phyloP scores from a whole-genome alignment of 2,113 vertebrate species.

The Potamarius usumacintae region DNA sequence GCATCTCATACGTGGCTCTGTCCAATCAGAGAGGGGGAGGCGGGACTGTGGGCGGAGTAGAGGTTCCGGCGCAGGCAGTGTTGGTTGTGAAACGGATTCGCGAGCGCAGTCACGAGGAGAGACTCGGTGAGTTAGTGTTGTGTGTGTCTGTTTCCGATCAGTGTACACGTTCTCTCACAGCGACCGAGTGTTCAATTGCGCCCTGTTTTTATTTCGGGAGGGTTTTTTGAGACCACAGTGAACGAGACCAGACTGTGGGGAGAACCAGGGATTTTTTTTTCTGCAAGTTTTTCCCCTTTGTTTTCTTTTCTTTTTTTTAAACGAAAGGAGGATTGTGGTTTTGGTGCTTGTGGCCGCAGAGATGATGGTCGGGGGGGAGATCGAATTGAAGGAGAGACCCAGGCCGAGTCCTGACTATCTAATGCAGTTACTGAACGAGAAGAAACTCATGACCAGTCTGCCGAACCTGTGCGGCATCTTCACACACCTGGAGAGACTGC shows the following conservation, averaged over 20 bases:
- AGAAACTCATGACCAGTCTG: constrained; percentile 82
- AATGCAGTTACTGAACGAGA: constrained; percentile 82
- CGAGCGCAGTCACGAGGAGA: constrained; percentile 69
- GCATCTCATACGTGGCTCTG: constrained; percentile 27
- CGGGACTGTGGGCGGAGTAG: constrained; percentile 62
- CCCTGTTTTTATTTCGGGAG: constrained; percentile 46
- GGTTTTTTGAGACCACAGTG: constrained; percentile 56
- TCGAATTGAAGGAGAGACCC: constrained; percentile 84
- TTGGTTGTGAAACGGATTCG: constrained; percentile 70
- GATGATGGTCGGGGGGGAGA: constrained; percentile 85
- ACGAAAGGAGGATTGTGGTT: constrained; percentile 69
- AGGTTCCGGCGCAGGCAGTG: constrained; percentile 68
- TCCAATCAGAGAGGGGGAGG: constrained; percentile 65
- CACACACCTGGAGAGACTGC: constrained; percentile 80
- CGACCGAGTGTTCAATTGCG: not conserved
- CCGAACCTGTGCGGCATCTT: constrained; percentile 83
- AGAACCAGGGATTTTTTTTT: constrained; percentile 62
- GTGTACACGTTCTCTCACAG: constrained; percentile 56
- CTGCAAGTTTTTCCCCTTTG: constrained; percentile 68
- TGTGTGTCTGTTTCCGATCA: constrained; percentile 62
- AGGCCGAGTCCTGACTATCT: constrained; percentile 85
- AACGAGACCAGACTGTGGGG: constrained; percentile 57
- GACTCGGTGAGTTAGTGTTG: constrained; percentile 57
- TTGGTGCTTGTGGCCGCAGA: constrained; percentile 62
- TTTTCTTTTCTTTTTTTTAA: constrained; percentile 40